These are phyloP conservation scores for Calonectris borealis DNA, from an alignment of 2,113 vertebrate genomes.

Conservation along the genomic window DNA sequence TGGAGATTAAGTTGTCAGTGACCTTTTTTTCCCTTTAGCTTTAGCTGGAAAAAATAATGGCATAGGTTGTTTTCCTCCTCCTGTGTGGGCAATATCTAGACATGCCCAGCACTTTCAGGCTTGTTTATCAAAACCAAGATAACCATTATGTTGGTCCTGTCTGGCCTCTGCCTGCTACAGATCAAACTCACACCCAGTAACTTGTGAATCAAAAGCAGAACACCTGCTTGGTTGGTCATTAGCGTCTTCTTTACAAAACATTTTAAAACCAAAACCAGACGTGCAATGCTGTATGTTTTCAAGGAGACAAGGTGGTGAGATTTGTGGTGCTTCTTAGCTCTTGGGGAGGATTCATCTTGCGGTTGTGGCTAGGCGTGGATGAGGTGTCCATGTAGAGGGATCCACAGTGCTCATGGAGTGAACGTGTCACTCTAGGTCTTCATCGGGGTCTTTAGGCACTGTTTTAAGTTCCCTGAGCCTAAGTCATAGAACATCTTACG, in stretches of 20 bases:
- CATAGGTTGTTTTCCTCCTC: neutral
- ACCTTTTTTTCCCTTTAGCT: neutral
- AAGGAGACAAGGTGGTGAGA: neutral
- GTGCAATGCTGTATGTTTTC: neutral
- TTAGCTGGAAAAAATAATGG: neutral
- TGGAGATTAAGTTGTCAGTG: neutral
- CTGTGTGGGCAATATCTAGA: neutral
- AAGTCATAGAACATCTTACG: neutral
- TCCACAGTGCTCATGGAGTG: neutral
- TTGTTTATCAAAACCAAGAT: neutral
- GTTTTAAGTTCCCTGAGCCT: neutral
- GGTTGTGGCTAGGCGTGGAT: neutral
- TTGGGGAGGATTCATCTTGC: neutral
- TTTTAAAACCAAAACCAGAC: neutral
- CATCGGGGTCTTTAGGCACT: neutral
- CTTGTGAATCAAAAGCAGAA: neutral
- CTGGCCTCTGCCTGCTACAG: neutral
- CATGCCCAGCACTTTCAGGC: neutral
- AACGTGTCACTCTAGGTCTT: neutral
- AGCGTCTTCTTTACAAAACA: neutral
- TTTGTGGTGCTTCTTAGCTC: fast-evolving
- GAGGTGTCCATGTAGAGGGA: neutral
- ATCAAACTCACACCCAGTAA: neutral
- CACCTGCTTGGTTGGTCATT: neutral
- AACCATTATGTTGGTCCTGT: neutral